A percentile compares a stretch with the other conserved stretches of the same genome.
phyloP scores from a whole-genome alignment of 2,888 invertebrate species.

The Anticlea derivata region DNA sequence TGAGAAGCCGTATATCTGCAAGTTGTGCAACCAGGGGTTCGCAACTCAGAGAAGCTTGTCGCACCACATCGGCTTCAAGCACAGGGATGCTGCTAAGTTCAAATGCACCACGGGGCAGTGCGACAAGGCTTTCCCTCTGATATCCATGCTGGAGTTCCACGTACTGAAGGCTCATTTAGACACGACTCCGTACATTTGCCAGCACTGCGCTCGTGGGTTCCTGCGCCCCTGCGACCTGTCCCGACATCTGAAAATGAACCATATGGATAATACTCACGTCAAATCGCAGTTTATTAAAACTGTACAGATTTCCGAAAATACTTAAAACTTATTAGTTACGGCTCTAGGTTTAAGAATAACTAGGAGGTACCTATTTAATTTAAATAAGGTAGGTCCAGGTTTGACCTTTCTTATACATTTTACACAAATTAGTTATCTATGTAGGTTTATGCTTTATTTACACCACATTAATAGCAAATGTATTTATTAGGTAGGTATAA shows the following conservation, averaged over 20 bases:
- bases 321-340: too few species aligned
- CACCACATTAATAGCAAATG: too few species aligned
- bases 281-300: conserved; percentile 32
- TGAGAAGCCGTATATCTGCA: conserved; percentile 73
- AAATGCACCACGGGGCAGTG: conserved; percentile 73
- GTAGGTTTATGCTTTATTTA: too few species aligned
- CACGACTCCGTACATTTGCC: conserved; percentile 71
- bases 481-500: too few species aligned
- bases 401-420: too few species aligned
- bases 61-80: conserved; percentile 71
- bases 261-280: conserved; percentile 51
- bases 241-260: conserved; percentile 65
- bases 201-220: conserved; percentile 71
- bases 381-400: too few species aligned
- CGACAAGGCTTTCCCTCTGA: conserved; percentile 66
- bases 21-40: conserved; percentile 64
- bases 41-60: conserved; percentile 62
- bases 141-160: conserved; percentile 74
- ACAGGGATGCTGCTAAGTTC: conserved; percentile 68
- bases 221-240: conserved; percentile 71
- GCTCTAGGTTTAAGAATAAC: too few species aligned
- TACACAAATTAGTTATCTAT: too few species aligned
- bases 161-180: conserved; percentile 73
- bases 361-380: too few species aligned
- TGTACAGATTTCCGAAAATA: conserved; percentile 10